A percentile compares a stretch with the other conserved stretches of the same genome.
phyloP scores from a whole-genome alignment of 1,140 invertebrate species.

The Drosophila burlai region DNA sequence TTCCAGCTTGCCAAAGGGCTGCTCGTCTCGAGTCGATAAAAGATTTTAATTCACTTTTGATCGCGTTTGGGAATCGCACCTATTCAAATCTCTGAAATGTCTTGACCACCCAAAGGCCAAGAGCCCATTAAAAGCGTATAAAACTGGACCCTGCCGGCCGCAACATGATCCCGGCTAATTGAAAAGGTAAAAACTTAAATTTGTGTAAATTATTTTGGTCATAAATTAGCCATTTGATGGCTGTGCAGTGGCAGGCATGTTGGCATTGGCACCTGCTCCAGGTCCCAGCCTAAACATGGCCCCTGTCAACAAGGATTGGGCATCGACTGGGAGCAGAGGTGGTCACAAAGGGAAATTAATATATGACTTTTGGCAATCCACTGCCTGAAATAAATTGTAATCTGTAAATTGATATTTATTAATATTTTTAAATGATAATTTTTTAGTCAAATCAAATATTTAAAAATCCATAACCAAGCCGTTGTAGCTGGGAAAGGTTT shows the following conservation, averaged over 20 bases:
- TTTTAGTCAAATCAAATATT: background rate
- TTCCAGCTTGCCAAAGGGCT: conserved; percentile 4
- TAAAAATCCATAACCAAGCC: background rate
- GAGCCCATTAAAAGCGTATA: conserved; percentile 68
- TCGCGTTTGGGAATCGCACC: conserved; percentile 73
- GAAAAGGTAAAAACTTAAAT: conserved; percentile 74
- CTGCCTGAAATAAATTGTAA: background rate
- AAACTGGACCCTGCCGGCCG: conserved; percentile 39
- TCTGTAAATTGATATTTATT: background rate
- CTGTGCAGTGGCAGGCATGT: conserved; percentile 28
- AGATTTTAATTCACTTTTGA: conserved; percentile 72
- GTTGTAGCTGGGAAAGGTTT: no score
- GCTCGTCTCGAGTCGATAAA: conserved; percentile 59
- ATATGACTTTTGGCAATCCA: background rate
- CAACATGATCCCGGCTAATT: conserved; percentile 67
- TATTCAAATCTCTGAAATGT: conserved; percentile 55
- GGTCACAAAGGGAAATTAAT: background rate
- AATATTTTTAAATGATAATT: background rate
- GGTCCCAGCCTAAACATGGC: background rate
- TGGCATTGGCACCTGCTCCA: conserved; percentile 11
- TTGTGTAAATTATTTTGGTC: conserved; percentile 78
- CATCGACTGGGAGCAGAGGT: background rate
- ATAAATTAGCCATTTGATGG: conserved; percentile 75
- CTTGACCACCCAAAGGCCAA: conserved; percentile 67
- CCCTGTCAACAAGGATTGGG: conserved; percentile 63